Conservation (phyloP, 2,113 vertebrate species). For the Spea multiplicata region DNA sequence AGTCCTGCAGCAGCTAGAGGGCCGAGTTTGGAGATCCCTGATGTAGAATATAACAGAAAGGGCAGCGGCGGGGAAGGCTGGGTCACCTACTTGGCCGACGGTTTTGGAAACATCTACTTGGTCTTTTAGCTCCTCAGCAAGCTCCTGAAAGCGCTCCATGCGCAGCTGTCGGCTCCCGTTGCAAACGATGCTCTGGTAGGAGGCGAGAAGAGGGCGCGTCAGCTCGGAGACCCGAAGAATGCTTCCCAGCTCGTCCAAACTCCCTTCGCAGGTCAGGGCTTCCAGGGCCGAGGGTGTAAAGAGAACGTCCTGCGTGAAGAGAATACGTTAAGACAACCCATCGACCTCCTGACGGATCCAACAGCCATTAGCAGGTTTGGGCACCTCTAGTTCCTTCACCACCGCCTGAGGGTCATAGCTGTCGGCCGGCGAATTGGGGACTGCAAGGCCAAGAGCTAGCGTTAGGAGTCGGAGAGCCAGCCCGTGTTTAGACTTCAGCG, state of each 20-base stretch:
- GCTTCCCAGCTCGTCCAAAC: slow-evolving; percentile 59
- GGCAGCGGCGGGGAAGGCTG: not conserved
- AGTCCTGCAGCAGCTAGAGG: no score
- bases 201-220: slow-evolving; percentile 62
- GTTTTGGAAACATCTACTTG: slow-evolving; percentile 78
- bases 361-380: no score
- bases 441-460: slow-evolving; percentile 63
- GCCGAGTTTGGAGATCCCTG: no score
- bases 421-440: slow-evolving; percentile 5
- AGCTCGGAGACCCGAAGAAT: slow-evolving; percentile 67
- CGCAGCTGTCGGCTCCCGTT: slow-evolving; percentile 59
- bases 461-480: slow-evolving; percentile 68
- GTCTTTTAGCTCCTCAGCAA: slow-evolving; percentile 74
- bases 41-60: no score
- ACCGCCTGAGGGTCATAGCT: slow-evolving; percentile 61
- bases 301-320: slow-evolving; percentile 67
- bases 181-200: slow-evolving; percentile 68
- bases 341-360: not conserved
- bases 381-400: slow-evolving; percentile 73
- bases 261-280: slow-evolving; percentile 73
- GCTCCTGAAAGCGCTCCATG: slow-evolving; percentile 66
- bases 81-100: slow-evolving; percentile 68
- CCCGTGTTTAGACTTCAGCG: slow-evolving; percentile 51
- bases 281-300: slow-evolving; percentile 76
- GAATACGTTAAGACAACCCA: not conserved